Evolutionary conservation across 2,888 invertebrate species (phyloP).

Genomic region (Drosophila quinaria): DNA sequence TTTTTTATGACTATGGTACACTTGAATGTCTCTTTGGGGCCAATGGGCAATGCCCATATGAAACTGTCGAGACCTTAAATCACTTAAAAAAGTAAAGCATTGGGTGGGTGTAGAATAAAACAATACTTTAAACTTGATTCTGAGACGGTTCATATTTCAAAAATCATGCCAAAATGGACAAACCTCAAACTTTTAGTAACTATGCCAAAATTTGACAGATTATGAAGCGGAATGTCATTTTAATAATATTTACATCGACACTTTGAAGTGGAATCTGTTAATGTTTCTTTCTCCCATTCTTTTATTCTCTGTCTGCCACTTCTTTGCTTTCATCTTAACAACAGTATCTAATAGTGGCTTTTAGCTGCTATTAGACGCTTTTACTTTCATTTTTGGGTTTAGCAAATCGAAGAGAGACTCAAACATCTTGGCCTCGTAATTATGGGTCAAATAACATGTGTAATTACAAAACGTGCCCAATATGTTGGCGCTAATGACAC

Average conservation of each 20-base stretch:
- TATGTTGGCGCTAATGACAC: slow-evolving; percentile 56
- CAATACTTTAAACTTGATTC: no score
- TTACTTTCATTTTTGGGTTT: slow-evolving; percentile 60
- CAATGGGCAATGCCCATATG: slow-evolving; percentile 8
- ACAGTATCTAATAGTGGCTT: neutral
- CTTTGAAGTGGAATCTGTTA: no score
- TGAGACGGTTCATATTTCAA: no score
- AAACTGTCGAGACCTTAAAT: neutral
- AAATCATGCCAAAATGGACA: no score
- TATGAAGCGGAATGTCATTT: no score
- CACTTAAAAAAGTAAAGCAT: neutral
- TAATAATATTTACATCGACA: no score
- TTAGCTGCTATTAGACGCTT: slow-evolving; percentile 14
- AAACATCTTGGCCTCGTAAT: slow-evolving; percentile 34
- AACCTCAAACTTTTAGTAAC: no score
- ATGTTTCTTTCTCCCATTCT: neutral
- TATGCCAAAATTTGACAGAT: no score
- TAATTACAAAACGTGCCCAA: slow-evolving; percentile 57
- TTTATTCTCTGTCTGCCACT: neutral
- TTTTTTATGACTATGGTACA: slow-evolving; percentile 46
- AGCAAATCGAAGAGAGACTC: slow-evolving; percentile 10
- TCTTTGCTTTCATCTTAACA: slow-evolving; percentile 4
- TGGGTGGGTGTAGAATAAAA: neutral
- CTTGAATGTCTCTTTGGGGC: slow-evolving; percentile 26
- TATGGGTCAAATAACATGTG: slow-evolving; percentile 46